Percentiles rank a stretch among this genome's conserved stretches.
These are phyloP conservation scores for Pterostichus niger DNA, from an alignment of 2,888 invertebrate species.

Conservation along the genomic window DNA sequence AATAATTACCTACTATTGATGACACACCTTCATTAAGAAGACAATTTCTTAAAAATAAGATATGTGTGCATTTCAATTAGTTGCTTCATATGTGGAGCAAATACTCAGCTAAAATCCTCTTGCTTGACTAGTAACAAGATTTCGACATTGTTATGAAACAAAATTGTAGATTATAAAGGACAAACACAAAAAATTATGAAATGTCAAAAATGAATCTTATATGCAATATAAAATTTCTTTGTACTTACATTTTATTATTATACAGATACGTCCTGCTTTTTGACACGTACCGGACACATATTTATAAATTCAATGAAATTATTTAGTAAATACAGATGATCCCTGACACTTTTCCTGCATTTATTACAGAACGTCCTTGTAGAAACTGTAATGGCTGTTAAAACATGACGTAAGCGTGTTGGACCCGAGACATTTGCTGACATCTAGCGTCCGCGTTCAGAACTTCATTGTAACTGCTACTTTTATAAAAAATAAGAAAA, in stretches of 20 bases:
- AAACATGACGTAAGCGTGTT: slow-evolving; percentile 66
- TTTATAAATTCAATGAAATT: slow-evolving; percentile 54
- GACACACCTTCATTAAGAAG: slow-evolving; percentile 48
- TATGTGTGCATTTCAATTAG: not conserved
- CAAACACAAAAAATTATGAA: slow-evolving; percentile 63
- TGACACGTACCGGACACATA: slow-evolving; percentile 54
- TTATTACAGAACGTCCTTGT: slow-evolving; percentile 64
- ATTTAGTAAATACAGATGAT: slow-evolving; percentile 66
- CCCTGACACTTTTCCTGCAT: slow-evolving; percentile 66
- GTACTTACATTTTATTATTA: slow-evolving; percentile 51
- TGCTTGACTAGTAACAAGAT: slow-evolving; percentile 20
- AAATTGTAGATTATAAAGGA: slow-evolving; percentile 41
- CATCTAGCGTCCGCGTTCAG: slow-evolving; percentile 22
- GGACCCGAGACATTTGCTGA: slow-evolving; percentile 20
- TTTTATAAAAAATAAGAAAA: not conserved
- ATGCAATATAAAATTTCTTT: slow-evolving; percentile 33
- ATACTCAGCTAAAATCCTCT: not conserved
- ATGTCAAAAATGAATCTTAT: slow-evolving; percentile 61
- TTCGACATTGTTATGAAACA: slow-evolving; percentile 46
- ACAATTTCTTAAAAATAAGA: slow-evolving; percentile 15
- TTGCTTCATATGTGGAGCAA: not conserved
- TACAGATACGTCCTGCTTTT: slow-evolving; percentile 41
- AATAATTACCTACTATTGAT: slow-evolving; percentile 52
- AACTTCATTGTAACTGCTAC: not conserved
- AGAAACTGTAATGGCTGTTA: slow-evolving; percentile 63